phyloP scores from a whole-genome alignment of 1,140 invertebrate genomes.

The Orchestia grillus region DNA sequence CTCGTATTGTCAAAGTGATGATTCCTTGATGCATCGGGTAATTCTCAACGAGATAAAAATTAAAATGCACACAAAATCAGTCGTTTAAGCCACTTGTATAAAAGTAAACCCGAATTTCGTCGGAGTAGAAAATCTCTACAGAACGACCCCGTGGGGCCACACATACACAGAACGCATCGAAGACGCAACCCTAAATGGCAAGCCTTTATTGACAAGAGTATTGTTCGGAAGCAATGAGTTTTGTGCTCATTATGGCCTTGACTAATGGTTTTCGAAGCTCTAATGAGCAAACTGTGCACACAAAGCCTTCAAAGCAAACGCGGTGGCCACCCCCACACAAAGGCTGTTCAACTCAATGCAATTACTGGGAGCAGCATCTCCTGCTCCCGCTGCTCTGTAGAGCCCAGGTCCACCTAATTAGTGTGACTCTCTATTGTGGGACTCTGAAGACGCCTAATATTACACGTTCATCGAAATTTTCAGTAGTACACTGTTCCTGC shows the following conservation, averaged over 20 bases:
- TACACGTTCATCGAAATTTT: not conserved
- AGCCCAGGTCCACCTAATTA: not conserved
- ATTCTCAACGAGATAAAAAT: not conserved
- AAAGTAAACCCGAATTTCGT: not conserved
- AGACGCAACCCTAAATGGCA: not conserved
- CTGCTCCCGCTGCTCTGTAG: not conserved
- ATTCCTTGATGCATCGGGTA: not conserved
- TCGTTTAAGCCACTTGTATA: not conserved
- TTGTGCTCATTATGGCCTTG: constrained; percentile 36
- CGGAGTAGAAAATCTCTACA: not conserved
- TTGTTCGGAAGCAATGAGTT: not conserved
- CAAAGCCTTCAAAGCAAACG: constrained; percentile 5
- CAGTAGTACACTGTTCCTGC: not conserved
- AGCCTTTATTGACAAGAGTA: not conserved
- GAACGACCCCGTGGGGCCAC: not conserved
- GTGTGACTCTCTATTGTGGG: not conserved
- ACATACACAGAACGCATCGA: not conserved
- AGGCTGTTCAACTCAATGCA: not conserved
- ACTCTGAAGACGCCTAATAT: not conserved
- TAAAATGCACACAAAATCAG: not conserved
- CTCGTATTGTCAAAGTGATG: not conserved
- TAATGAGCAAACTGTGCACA: constrained; percentile 21
- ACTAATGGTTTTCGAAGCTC: constrained; percentile 9
- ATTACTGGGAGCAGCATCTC: not conserved
- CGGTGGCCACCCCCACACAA: not conserved